phyloP scores from a whole-genome alignment of 2,888 invertebrate species.

The Tridacna gigas region DNA sequence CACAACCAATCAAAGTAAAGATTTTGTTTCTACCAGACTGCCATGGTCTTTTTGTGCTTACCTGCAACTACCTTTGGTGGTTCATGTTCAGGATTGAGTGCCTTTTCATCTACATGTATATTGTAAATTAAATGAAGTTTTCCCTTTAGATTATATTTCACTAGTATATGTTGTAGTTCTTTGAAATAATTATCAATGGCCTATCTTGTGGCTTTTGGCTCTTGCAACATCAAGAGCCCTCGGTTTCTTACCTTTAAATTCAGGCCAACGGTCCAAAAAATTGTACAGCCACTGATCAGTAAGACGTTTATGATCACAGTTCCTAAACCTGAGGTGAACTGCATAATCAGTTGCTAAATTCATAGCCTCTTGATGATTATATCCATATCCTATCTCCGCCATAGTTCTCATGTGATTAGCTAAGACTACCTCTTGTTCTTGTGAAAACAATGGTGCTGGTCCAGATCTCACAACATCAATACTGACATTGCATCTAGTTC shows the following conservation, averaged over 20 bases:
- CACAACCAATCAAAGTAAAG: constrained; percentile 32
- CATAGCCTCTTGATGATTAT: not conserved
- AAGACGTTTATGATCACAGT: not conserved
- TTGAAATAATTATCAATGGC: too few relatives aligned
- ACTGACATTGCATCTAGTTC: not conserved
- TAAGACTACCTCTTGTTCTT: not conserved
- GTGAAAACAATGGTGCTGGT: not conserved
- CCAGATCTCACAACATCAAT: not conserved
- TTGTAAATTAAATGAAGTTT: not conserved
- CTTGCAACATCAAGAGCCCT: not conserved
- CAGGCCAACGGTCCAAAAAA: not conserved
- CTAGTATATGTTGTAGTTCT: too few relatives aligned
- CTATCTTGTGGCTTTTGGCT: constrained; percentile 32
- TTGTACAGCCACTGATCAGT: not conserved
- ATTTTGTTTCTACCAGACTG: constrained; percentile 37
- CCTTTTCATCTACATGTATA: constrained; percentile 52
- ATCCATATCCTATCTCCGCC: not conserved
- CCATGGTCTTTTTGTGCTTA: constrained; percentile 26
- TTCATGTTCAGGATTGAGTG: constrained; percentile 29
- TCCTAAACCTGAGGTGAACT: not conserved
- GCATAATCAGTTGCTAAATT: not conserved
- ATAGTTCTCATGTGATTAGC: not conserved
- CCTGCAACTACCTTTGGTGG: constrained; percentile 41
- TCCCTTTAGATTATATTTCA: too few relatives aligned
- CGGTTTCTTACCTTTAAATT: constrained; percentile 1